These are phyloP conservation scores for Peromyscus maniculatus DNA, from an alignment of 2,113 vertebrate genomes.

Conservation along the genomic window DNA sequence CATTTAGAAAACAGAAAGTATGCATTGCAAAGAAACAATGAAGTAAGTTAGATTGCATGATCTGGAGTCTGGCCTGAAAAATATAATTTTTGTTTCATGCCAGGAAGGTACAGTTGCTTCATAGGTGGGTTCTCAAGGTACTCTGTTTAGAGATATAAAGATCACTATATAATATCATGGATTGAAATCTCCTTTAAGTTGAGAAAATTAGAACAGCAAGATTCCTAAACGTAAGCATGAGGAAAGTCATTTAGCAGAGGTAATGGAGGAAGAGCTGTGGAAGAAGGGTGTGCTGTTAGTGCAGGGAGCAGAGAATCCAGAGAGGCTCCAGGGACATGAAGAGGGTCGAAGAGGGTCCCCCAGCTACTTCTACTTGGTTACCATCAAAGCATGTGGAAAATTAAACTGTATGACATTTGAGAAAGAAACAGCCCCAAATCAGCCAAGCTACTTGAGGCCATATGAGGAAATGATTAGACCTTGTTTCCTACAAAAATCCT, in stretches of 20 bases:
- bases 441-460: not conserved
- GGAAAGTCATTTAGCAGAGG: not conserved
- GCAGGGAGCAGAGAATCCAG: not conserved
- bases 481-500: not conserved
- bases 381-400: not conserved
- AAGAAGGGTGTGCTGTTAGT: not conserved
- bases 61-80: not conserved
- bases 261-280: too few relatives aligned
- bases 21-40: not conserved
- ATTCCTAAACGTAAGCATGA: not conserved
- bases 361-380: not conserved
- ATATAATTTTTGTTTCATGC: not conserved
- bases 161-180: not conserved
- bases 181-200: not conserved
- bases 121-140: not conserved
- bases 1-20: slow-evolving; percentile 3
- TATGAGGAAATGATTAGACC: not conserved
- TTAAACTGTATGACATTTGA: not conserved
- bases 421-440: not conserved
- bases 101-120: not conserved
- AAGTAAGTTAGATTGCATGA: not conserved
- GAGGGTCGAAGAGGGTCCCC: not conserved
- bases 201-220: not conserved
- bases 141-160: not conserved
- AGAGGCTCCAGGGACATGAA: too few relatives aligned